Evolutionary conservation across 2,797 vertebrate species (phyloP), one percentile per base, ranked within the genome.

Genomic region (Helicolenus hilgendorfi): DNA sequence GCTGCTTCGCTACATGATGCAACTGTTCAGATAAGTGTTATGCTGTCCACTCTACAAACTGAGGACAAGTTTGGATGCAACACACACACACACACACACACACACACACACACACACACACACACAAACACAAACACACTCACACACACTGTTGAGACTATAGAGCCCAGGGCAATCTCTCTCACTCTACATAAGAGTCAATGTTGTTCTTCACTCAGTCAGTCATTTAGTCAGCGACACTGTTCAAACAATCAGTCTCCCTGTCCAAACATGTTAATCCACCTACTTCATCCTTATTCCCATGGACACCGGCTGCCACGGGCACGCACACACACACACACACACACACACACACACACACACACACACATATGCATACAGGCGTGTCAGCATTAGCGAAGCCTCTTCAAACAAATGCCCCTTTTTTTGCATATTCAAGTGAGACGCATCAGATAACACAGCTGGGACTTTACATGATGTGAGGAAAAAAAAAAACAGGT

Each of bases 241-340:
- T 91, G 86, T 93, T 94, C 93, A 96, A 96, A 96, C 95, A 94
- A 92, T 92, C 95, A 82, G 81, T 74, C 84, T 89, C 76, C 91
- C 93, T 95, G 96, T 96, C 92, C 93, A 96, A 96, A 97, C 96
- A 95, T 80, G 93, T 91, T 96, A 96, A 96, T 97, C 95, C 93
- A 93, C 88, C 92, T 84, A 92, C 94, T 94, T 93, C 92, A 94
- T 95, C 94, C 87, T 92, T 93, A 90, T 94, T 90, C 92, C 90
- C 89, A 88, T 64, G 81, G 89, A 90, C 80, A 56, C 72, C 6
- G 53, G 58, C 82, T 64, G 72, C 74, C 27, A 27, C n/a, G 1
- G 60, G 15, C 72, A 73, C 56, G 72, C 49, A 69, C 73, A 75
- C 27, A 18, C 49, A 20, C 73, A 72, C 59, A 76, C 38, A 55